Evolutionary conservation across 2,797 vertebrate species (phyloP).

Genomic region (Coendou prehensilis): DNA sequence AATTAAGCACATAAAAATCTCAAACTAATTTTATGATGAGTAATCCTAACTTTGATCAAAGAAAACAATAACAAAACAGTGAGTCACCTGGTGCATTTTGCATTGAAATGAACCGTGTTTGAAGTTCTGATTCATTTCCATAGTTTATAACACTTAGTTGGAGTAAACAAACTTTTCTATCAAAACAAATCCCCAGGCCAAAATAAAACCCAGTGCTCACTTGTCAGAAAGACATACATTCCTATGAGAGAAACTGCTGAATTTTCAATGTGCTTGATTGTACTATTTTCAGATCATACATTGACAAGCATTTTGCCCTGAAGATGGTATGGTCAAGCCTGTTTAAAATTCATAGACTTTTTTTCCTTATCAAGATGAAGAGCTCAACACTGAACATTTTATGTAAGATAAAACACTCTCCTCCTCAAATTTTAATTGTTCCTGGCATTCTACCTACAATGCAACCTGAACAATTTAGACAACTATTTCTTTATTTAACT

Average conservation of each 20-base stretch:
- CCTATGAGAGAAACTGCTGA: constrained; percentile 70
- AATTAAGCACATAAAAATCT: not conserved
- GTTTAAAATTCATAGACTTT: constrained; percentile 80
- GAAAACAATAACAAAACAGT: constrained; percentile 45
- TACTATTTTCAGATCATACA: constrained; percentile 80
- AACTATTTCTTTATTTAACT: constrained; percentile 31
- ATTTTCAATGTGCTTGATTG: constrained; percentile 78
- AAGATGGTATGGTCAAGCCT: constrained; percentile 73
- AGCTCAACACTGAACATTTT: constrained; percentile 52
- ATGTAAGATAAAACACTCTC: constrained; percentile 41
- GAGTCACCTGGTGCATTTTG: constrained; percentile 15
- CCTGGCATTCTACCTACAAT: constrained; percentile 17
- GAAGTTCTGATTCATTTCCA: constrained; percentile 17
- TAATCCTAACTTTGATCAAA: constrained; percentile 68
- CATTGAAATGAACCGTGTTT: constrained; percentile 66
- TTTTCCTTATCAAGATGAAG: constrained; percentile 62
- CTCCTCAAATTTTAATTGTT: constrained; percentile 20
- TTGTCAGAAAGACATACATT: constrained; percentile 77
- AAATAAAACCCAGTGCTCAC: constrained; percentile 73
- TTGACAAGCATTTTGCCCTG: constrained; percentile 70
- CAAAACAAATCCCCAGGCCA: constrained; percentile 78
- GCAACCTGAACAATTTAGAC: constrained; percentile 62
- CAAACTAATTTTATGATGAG: constrained; percentile 47
- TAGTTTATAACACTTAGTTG: constrained; percentile 68
- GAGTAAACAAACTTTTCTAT: constrained; percentile 79